phyloP scores from a whole-genome alignment of 2,113 vertebrate species.

The Dunckerocampus dactyliophorus region DNA sequence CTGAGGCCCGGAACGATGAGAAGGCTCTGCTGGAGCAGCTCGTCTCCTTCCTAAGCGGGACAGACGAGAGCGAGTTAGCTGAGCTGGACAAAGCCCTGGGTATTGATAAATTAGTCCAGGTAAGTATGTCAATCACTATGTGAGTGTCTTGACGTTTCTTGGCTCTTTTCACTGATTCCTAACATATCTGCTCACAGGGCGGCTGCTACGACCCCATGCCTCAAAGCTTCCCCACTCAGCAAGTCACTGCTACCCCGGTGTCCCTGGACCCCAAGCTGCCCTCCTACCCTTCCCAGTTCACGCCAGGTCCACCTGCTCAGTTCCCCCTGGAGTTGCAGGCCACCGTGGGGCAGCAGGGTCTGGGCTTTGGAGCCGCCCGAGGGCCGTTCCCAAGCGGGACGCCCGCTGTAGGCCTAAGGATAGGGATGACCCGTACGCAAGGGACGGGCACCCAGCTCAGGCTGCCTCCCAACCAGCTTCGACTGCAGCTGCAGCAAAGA shows the following conservation, averaged over 20 bases:
- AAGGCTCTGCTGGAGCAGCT: slow-evolving; percentile 92
- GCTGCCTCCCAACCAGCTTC: slow-evolving; percentile 86
- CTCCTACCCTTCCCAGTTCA: slow-evolving; percentile 81
- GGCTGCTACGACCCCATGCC: slow-evolving; percentile 81
- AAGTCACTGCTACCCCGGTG: slow-evolving; percentile 64
- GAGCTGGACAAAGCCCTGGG: slow-evolving; percentile 90
- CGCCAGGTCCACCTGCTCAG: slow-evolving; percentile 71
- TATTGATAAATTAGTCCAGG: slow-evolving; percentile 94
- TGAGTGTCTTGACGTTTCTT: neutral
- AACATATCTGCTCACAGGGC: slow-evolving; percentile 67
- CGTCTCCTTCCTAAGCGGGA: slow-evolving; percentile 91
- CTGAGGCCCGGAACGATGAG: slow-evolving; percentile 87
- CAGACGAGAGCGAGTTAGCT: slow-evolving; percentile 90
- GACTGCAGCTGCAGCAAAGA: slow-evolving; percentile 89
- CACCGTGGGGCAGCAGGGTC: slow-evolving; percentile 69
- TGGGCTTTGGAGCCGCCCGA: slow-evolving; percentile 74
- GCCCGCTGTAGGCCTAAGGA: slow-evolving; percentile 75
- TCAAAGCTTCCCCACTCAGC: slow-evolving; percentile 77
- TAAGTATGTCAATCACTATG: slow-evolving; percentile 30
- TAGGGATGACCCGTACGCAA: slow-evolving; percentile 71
- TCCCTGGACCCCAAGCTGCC: slow-evolving; percentile 81
- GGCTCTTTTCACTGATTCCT: neutral
- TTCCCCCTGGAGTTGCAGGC: slow-evolving; percentile 75
- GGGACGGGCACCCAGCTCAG: slow-evolving; percentile 78
- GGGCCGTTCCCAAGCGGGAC: slow-evolving; percentile 76